These are phyloP conservation scores for Pangasius macronema DNA, from an alignment of 2,797 vertebrate genomes.

Conservation along the genomic window DNA sequence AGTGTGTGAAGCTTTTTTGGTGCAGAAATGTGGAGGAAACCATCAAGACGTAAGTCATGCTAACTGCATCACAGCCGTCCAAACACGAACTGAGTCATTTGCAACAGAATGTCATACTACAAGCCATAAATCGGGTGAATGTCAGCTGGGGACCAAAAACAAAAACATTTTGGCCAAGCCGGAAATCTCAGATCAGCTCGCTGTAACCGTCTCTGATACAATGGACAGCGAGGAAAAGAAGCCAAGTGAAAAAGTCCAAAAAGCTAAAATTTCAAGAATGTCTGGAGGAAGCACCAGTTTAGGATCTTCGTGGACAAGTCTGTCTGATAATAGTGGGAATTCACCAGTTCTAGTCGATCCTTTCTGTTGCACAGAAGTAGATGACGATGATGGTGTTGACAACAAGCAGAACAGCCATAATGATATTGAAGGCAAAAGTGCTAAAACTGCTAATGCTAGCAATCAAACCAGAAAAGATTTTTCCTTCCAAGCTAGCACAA, in stretches of 20 bases:
- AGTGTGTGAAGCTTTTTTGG: slow-evolving; percentile 75
- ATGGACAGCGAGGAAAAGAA: slow-evolving; percentile 10
- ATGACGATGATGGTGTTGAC: slow-evolving; percentile 8
- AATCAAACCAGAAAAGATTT: background rate
- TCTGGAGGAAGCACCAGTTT: slow-evolving; percentile 24
- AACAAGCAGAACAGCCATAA: background rate
- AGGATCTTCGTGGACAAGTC: slow-evolving; percentile 22
- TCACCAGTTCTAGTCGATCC: slow-evolving; percentile 33
- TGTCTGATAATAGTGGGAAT: slow-evolving; percentile 11
- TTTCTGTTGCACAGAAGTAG: slow-evolving; percentile 18
- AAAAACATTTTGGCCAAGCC: background rate
- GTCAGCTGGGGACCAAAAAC: background rate
- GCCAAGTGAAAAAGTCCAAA: background rate
- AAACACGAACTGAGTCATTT: slow-evolving; percentile 73
- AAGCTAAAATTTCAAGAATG: background rate
- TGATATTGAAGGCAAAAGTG: background rate
- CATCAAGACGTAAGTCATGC: slow-evolving; percentile 40
- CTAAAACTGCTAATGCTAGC: background rate
- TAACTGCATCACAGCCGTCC: slow-evolving; percentile 81
- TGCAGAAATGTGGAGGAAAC: slow-evolving; percentile 44
- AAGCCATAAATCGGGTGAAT: slow-evolving; percentile 9
- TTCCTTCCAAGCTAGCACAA: background rate
- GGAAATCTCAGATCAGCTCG: background rate
- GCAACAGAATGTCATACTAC: slow-evolving; percentile 64
- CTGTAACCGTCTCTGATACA: background rate